Conservation (phyloP, 2,113 vertebrate species). For the Pardalotus punctatus region DNA sequence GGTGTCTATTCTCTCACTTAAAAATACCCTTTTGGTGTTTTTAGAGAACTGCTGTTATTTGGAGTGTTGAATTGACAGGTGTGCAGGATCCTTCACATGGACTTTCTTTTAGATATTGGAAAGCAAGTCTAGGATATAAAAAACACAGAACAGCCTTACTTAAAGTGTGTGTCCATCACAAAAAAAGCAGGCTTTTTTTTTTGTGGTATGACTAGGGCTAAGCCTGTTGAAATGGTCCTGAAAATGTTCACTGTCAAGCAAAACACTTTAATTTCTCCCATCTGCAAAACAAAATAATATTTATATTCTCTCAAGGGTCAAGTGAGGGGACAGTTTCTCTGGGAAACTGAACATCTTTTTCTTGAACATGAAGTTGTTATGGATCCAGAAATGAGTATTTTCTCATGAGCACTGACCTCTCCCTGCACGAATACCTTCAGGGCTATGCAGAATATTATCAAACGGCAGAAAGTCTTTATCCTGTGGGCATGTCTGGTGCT, state of each 20-base stretch:
- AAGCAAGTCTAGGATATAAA: not conserved
- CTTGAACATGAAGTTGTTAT: not conserved
- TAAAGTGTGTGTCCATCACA: not conserved
- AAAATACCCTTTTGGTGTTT: not conserved
- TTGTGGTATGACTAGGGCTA: not conserved
- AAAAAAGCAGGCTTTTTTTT: not conserved
- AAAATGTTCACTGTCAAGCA: not conserved
- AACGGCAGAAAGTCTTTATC: not conserved
- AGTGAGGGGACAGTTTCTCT: not conserved
- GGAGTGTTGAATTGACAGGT: not conserved
- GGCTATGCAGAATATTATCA: not conserved
- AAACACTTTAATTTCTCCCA: not conserved
- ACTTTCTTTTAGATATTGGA: not conserved
- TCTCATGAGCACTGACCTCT: not conserved
- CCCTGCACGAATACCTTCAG: not conserved
- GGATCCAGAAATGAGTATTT: not conserved
- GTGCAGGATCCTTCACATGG: not conserved
- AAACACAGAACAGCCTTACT: not conserved
- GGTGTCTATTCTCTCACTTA: not conserved
- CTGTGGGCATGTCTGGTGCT: not conserved
- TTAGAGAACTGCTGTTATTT: not conserved
- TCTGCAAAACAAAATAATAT: not conserved
- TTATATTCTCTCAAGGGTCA: not conserved
- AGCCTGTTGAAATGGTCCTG: not conserved
- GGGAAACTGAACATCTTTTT: not conserved